Evolutionary conservation across 2,888 invertebrate genomes (phyloP).

Genomic region (Taphrorychus bicolor): DNA sequence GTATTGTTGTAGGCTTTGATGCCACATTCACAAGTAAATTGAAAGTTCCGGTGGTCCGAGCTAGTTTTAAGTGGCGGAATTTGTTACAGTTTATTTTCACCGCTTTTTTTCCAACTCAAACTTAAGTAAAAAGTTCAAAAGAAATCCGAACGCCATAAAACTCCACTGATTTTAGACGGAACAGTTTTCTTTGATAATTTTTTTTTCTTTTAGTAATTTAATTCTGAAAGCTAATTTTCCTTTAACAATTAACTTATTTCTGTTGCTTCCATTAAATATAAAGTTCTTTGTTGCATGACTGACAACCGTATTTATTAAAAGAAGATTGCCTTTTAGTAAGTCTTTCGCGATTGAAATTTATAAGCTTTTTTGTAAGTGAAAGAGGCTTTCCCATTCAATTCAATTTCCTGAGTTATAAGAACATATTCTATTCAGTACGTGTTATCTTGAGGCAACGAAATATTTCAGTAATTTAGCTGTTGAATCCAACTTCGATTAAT

Average conservation of each 20-base stretch:
- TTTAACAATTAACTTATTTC: conserved; percentile 1
- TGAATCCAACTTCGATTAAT: background rate
- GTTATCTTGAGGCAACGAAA: too few species aligned
- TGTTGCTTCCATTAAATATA: background rate
- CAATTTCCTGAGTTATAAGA: background rate
- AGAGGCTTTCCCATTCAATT: background rate
- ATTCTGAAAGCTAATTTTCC: background rate
- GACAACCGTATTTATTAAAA: background rate
- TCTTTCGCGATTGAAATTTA: background rate
- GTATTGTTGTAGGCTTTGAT: background rate
- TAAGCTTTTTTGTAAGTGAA: too few species aligned
- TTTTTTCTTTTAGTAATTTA: background rate
- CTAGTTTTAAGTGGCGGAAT: background rate
- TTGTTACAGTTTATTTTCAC: background rate
- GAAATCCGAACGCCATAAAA: too few species aligned
- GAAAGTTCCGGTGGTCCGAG: background rate
- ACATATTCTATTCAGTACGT: too few species aligned
- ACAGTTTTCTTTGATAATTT: background rate
- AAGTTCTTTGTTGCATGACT: background rate
- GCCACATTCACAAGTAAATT: background rate
- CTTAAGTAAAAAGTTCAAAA: too few species aligned
- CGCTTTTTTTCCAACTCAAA: background rate
- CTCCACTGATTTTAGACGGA: too few species aligned
- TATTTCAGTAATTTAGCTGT: background rate
- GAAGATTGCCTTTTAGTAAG: background rate